These are phyloP conservation scores for Papilio aristodemus DNA, from an alignment of 1,140 invertebrate genomes.

Conservation along the genomic window DNA sequence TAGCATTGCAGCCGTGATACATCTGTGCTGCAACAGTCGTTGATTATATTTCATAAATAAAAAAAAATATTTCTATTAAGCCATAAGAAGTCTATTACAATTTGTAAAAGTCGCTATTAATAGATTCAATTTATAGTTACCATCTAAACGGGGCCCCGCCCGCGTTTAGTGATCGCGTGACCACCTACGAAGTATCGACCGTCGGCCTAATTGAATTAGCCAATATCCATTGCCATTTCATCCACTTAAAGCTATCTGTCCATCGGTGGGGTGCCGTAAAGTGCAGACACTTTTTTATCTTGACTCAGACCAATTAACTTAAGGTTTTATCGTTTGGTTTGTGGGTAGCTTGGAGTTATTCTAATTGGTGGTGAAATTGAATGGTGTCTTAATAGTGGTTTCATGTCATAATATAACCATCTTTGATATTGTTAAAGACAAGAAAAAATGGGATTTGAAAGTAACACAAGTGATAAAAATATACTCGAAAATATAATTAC, in stretches of 20 bases:
- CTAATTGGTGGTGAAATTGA: not conserved
- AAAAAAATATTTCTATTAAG: not conserved
- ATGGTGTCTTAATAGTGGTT: not conserved
- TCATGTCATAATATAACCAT: no score
- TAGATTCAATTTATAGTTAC: constrained; percentile 14
- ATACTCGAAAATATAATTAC: no score
- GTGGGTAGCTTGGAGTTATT: not conserved
- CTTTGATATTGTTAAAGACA: no score
- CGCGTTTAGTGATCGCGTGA: constrained; percentile 46
- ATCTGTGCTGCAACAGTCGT: no score
- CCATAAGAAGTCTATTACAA: not conserved
- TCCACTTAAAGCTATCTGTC: constrained; percentile 50
- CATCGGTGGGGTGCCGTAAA: constrained; percentile 35
- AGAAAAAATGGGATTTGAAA: no score
- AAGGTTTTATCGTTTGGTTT: constrained; percentile 30
- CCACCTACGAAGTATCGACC: constrained; percentile 31
- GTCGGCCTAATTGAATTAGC: constrained; percentile 55
- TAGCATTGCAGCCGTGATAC: no score
- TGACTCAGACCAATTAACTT: constrained; percentile 27
- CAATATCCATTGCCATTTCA: constrained; percentile 45
- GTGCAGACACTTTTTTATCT: constrained; percentile 38
- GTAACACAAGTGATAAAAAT: no score
- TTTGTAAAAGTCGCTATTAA: constrained; percentile 13
- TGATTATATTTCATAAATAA: no score
- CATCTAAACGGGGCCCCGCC: not conserved